These are phyloP conservation scores for Heliconius aoede DNA, from an alignment of 2,888 invertebrate genomes.

Conservation along the genomic window DNA sequence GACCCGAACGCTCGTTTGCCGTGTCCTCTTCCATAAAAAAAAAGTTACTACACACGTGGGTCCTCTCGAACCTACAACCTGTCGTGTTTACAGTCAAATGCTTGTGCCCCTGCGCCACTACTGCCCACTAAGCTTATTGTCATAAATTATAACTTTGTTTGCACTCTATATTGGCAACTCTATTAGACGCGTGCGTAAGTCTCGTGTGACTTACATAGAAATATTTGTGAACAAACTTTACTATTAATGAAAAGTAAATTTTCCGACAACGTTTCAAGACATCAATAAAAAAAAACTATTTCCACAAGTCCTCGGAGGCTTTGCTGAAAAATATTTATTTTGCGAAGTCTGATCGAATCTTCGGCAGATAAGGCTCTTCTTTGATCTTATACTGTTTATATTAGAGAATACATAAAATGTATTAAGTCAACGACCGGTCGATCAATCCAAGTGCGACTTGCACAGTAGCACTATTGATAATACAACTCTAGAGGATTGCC, in stretches of 20 bases:
- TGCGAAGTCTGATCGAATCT: slow-evolving; percentile 48
- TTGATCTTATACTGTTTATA: slow-evolving; percentile 8
- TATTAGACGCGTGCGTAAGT: slow-evolving; percentile 43
- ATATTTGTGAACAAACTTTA: slow-evolving; percentile 75
- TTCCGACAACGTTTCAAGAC: slow-evolving; percentile 60
- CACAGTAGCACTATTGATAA: not conserved
- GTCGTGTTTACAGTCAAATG: too few species aligned
- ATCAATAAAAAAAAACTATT: slow-evolving; percentile 73
- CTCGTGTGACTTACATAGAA: slow-evolving; percentile 56
- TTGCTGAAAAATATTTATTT: slow-evolving; percentile 67
- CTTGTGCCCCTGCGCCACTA: too few species aligned
- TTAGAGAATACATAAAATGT: not conserved
- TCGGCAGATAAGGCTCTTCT: slow-evolving; percentile 31
- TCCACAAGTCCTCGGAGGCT: slow-evolving; percentile 59
- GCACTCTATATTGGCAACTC: slow-evolving; percentile 32
- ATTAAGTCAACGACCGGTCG: not conserved
- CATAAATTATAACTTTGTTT: slow-evolving; percentile 33
- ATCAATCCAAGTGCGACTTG: too few species aligned
- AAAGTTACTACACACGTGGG: too few species aligned
- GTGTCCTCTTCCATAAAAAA: too few species aligned
- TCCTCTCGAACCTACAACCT: not conserved
- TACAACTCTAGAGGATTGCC: not conserved
- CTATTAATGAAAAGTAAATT: slow-evolving; percentile 80
- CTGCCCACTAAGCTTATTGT: not conserved
- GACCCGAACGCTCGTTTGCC: too few species aligned